Conservation (phyloP, 2,113 vertebrate genomes). For the Takifugu flavidus region DNA sequence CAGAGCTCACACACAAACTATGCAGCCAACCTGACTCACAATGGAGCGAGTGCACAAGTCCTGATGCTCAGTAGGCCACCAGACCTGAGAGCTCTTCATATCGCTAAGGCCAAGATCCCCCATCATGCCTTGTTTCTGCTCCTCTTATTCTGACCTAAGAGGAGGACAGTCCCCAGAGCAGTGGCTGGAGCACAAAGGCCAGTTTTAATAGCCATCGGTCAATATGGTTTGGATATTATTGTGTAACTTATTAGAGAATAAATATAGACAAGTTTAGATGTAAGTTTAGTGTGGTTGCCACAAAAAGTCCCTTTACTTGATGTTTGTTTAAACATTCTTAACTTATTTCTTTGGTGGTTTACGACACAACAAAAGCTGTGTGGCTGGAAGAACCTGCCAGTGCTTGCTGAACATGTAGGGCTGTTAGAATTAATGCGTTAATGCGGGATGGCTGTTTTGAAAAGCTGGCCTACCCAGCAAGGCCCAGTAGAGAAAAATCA, state of each 20-base stretch:
- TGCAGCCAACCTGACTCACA: slow-evolving; percentile 69
- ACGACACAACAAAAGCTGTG: not conserved
- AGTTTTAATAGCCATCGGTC: slow-evolving; percentile 71
- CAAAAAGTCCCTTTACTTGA: slow-evolving; percentile 81
- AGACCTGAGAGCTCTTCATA: slow-evolving; percentile 48
- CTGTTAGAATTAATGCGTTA: no score
- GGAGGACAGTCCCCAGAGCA: slow-evolving; percentile 63
- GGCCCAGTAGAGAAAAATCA: no score
- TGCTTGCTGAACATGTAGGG: no score
- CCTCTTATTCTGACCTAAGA: slow-evolving; percentile 55
- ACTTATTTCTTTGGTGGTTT: slow-evolving; percentile 40
- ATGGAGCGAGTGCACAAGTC: slow-evolving; percentile 61
- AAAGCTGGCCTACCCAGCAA: no score
- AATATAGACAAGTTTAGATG: slow-evolving; percentile 69
- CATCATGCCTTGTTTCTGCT: slow-evolving; percentile 70
- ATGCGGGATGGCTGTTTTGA: no score
- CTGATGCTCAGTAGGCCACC: slow-evolving; percentile 31
- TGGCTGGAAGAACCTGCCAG: no score
- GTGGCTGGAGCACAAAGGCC: slow-evolving; percentile 57
- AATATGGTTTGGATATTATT: slow-evolving; percentile 59
- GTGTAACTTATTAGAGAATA: slow-evolving; percentile 75
- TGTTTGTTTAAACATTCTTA: slow-evolving; percentile 60
- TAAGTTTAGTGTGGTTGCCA: slow-evolving; percentile 75
- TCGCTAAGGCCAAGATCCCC: slow-evolving; percentile 63
- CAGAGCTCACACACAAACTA: slow-evolving; percentile 73